These are phyloP conservation scores for Tragelaphus eurycerus DNA, from an alignment of 2,797 vertebrate genomes.

Conservation along the genomic window DNA sequence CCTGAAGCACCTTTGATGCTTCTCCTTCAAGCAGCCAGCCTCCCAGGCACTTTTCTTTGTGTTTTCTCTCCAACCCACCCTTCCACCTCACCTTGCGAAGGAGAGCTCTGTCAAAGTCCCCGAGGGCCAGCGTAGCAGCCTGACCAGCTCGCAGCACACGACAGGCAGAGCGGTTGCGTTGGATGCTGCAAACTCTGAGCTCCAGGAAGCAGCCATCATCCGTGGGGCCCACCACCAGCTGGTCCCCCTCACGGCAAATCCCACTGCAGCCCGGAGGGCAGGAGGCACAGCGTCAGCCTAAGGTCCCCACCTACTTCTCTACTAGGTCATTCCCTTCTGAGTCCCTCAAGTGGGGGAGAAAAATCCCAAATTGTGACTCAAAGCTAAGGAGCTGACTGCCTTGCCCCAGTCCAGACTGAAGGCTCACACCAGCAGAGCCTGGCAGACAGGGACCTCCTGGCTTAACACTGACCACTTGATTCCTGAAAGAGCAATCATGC, in stretches of 20 bases:
- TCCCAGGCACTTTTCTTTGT: background rate
- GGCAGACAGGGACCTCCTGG: background rate
- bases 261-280: conserved; percentile 85
- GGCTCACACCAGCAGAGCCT: background rate
- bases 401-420: background rate
- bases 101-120: conserved; percentile 93
- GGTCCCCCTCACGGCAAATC: conserved; percentile 97
- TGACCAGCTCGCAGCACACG: conserved; percentile 96
- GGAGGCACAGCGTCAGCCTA: conserved; percentile 47
- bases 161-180: conserved; percentile 96
- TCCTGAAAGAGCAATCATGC: background rate
- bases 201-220: conserved; percentile 92
- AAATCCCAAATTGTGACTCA: conserved; percentile 9
- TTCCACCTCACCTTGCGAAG: conserved; percentile 91
- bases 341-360: background rate
- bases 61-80: background rate
- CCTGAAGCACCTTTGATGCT: background rate
- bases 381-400: background rate
- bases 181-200: conserved; percentile 95
- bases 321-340: background rate
- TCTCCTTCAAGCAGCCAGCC: background rate
- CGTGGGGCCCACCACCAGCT: conserved; percentile 95
- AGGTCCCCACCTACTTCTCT: background rate
- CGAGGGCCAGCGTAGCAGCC: conserved; percentile 95
- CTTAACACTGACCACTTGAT: background rate